Evolutionary conservation across 2,113 vertebrate species (phyloP).

Genomic region (Chaetops frenatus): DNA sequence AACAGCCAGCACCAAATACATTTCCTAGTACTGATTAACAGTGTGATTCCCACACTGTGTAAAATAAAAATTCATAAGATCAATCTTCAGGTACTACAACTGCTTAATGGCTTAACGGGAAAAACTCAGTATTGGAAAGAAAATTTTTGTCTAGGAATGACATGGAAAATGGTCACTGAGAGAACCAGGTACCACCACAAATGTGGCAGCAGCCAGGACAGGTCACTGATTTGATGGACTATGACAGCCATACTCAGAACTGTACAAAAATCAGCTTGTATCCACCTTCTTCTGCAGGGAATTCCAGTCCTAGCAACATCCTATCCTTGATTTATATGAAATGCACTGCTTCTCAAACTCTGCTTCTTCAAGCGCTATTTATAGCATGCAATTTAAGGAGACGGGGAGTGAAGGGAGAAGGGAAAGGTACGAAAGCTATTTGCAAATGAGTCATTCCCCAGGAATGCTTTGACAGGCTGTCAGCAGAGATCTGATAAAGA

Average conservation of each 20-base stretch:
- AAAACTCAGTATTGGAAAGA: not conserved
- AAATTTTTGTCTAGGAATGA: not conserved
- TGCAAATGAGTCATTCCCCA: not conserved
- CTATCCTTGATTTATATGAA: not conserved
- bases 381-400: not conserved
- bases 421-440: not conserved
- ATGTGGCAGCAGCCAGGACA: not conserved
- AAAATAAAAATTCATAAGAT: not conserved
- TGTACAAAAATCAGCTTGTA: not conserved
- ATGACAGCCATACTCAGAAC: not conserved
- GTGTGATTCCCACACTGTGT: not conserved
- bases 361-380: not conserved
- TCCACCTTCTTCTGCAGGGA: not conserved
- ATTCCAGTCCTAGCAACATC: not conserved
- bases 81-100: not conserved
- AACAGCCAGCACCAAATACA: not conserved
- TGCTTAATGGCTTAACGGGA: not conserved
- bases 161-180: not conserved
- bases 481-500: conserved; percentile 26
- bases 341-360: not conserved
- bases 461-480: conserved; percentile 46
- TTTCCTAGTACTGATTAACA: not conserved
- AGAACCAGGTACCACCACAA: not conserved
- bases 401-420: not conserved
- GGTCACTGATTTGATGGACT: not conserved